Conservation (phyloP, 2,888 invertebrate genomes). For the Agriopis marginaria region DNA sequence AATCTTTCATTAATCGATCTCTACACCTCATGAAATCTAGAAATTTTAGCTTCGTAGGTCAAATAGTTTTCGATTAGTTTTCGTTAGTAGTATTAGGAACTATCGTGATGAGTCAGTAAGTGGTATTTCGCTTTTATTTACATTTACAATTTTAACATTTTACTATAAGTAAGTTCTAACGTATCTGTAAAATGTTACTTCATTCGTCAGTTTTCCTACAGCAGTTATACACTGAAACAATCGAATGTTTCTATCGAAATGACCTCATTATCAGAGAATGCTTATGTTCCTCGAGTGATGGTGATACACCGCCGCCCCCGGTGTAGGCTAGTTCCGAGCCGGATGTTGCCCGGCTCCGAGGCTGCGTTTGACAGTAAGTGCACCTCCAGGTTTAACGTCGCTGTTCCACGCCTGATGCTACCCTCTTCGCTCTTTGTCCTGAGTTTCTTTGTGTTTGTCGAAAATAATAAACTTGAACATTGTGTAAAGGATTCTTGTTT, state of each 20-base stretch:
- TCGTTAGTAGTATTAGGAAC: too few species aligned
- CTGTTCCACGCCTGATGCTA: conserved; percentile 14
- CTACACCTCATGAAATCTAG: too few species aligned
- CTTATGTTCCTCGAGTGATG: neutral
- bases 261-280: neutral
- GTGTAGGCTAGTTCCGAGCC: conserved; percentile 14
- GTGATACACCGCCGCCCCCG: neutral
- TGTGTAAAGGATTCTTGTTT: conserved; percentile 1
- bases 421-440: conserved; percentile 20
- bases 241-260: too few species aligned
- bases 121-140: too few species aligned
- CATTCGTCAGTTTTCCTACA: neutral
- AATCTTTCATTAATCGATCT: too few species aligned
- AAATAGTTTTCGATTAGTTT: too few species aligned
- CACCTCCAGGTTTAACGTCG: conserved; percentile 33
- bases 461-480: conserved; percentile 21
- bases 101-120: too few species aligned
- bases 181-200: neutral
- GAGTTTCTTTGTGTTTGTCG: conserved; percentile 14
- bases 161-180: too few species aligned
- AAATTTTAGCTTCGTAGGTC: too few species aligned
- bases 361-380: conserved; percentile 40
- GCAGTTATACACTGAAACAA: too few species aligned
- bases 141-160: too few species aligned
- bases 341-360: conserved; percentile 32